phyloP scores from a whole-genome alignment of 2,888 invertebrate genomes.

The Lasius platythorax region DNA sequence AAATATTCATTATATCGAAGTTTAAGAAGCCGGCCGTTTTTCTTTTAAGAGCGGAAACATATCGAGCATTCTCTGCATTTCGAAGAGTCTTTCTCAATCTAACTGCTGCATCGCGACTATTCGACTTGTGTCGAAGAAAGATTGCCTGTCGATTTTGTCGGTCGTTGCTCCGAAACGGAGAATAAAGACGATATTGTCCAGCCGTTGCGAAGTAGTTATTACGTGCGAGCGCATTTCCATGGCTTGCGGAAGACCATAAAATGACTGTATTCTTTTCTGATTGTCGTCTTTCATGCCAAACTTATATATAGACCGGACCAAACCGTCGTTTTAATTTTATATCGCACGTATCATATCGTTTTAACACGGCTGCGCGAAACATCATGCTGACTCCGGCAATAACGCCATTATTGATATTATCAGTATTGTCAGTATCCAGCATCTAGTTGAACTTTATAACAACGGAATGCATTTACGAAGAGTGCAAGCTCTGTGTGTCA shows the following conservation, averaged over 20 bases:
- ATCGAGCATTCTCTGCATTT: constrained; percentile 15
- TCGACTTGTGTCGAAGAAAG: constrained; percentile 10
- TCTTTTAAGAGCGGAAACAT: not conserved
- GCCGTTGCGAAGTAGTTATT: constrained; percentile 5
- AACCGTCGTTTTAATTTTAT: not conserved
- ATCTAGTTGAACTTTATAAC: constrained; percentile 7
- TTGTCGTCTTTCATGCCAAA: constrained; percentile 20
- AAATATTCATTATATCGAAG: constrained; percentile 9
- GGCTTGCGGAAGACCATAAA: constrained; percentile 46
- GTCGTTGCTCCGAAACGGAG: constrained; percentile 15
- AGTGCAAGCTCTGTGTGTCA: not conserved
- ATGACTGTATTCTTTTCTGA: constrained; percentile 37
- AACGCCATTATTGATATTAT: not conserved
- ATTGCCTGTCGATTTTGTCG: constrained; percentile 28
- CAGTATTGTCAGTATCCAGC: not conserved
- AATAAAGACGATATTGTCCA: constrained; percentile 3
- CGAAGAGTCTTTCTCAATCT: constrained; percentile 9
- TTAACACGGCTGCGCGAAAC: not conserved
- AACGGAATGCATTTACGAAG: not conserved
- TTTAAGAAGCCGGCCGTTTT: not conserved
- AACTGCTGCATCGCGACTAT: not conserved
- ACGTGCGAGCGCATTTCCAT: constrained; percentile 38
- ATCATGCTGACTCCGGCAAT: not conserved
- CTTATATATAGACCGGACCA: not conserved
- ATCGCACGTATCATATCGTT: not conserved